Evolutionary conservation across 2,113 vertebrate species (phyloP).

Genomic region (Podarcis muralis): DNA sequence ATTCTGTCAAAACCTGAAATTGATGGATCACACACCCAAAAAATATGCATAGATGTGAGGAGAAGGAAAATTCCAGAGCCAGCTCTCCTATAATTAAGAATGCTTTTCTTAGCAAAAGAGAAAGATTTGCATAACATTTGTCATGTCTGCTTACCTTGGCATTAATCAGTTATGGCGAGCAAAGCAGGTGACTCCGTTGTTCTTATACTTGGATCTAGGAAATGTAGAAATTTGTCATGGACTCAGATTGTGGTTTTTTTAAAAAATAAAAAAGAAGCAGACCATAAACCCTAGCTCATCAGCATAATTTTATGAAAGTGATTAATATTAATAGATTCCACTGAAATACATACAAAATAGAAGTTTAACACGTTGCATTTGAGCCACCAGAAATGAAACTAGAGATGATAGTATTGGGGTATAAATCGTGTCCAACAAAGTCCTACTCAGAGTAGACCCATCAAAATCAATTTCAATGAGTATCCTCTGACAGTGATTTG

Average conservation of each 20-base stretch:
- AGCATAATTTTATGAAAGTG: background rate
- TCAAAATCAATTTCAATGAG: too few species aligned
- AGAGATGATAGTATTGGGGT: background rate
- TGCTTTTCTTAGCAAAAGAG: slow-evolving; percentile 29
- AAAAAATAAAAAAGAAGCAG: background rate
- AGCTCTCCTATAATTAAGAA: slow-evolving; percentile 3
- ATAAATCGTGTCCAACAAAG: too few species aligned
- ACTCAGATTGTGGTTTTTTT: background rate
- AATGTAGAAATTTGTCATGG: slow-evolving; percentile 19
- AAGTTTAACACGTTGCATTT: background rate
- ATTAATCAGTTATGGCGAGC: slow-evolving; percentile 29
- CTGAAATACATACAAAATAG: slow-evolving; percentile 6
- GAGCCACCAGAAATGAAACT: background rate
- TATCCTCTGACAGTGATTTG: too few species aligned
- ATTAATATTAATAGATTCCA: background rate
- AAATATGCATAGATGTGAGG: slow-evolving; percentile 11
- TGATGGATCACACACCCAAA: background rate
- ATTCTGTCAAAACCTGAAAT: slow-evolving; percentile 4
- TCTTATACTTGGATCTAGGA: background rate
- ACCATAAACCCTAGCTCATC: background rate
- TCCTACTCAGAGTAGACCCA: too few species aligned
- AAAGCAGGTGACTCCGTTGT: slow-evolving; percentile 26
- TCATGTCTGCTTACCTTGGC: slow-evolving; percentile 3
- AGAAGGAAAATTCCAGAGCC: slow-evolving; percentile 16
- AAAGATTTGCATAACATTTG: slow-evolving; percentile 40